Base-by-base conservation (phyloP, 1,140 invertebrate species). In the Eupeodes corollae region DNA sequence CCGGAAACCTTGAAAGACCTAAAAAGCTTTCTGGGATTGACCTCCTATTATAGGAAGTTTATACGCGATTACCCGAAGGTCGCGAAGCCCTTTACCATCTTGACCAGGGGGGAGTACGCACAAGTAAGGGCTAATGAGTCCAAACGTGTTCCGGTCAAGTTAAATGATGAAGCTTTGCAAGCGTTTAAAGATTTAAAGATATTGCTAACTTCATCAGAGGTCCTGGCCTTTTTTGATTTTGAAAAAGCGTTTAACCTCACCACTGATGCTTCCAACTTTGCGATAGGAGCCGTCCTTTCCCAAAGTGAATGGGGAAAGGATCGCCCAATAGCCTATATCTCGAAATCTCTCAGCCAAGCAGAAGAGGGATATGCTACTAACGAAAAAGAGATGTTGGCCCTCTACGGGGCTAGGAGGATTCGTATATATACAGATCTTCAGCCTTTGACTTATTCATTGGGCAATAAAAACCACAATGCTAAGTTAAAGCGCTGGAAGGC, bases 161-260 rank as follows among this genome's bases (percentile, higher is more conserved):
- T 47, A 34, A 35, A 26, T 16, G 33, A 35, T 16, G 16, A 45
- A 38, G 30, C 58, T 47, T 15, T 63, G 47, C 19, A 57, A 14
- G 54, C 61, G 11, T 70, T 73, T 46, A 52, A 73, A 26, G 51
- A 34, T 19, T 52, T 70, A 30, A 71, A 69, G 61, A 46, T 60
- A 35, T 53, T 59, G 18, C 42, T 74, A 37, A 67, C 52, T 6
- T 65, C 61, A 15, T 54, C 68, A n/a, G 63, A 63, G 9, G 51
- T 74, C 30, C 50, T 73, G 19, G 51, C 52, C 48, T 66, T 58
- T 37, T 59, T 61, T 6, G 55, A 69, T 35, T 67, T 64, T 42
- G 14, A 30, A 0, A 52, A 59, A 46, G 42, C 47, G 9, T 65
- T 67, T 41, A 56, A 54, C 11, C 39, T 65, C 8, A 58, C 56